Base-by-base conservation (phyloP, 2,113 vertebrate genomes). In the Hippolais icterina region DNA sequence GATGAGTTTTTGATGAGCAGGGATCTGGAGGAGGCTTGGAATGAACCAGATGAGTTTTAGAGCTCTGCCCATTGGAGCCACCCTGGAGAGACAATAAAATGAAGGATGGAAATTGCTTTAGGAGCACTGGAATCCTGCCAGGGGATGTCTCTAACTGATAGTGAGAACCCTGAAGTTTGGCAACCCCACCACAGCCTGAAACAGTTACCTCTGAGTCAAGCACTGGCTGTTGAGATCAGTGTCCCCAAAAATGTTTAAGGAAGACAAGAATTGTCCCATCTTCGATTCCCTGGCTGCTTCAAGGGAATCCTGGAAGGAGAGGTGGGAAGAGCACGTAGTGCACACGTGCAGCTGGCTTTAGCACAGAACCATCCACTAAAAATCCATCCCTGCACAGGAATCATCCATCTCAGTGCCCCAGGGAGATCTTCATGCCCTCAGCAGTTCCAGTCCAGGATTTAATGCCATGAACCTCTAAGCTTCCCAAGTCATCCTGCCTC, bases 81-180 rank as follows among this genome's bases (percentile, higher is more conserved):
- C 22, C 53, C 49, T 2, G 0, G 13, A 28, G 39, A 6, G 41
- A 24, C 4, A 15, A 17, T 18, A 1, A 19, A 44, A 37, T 14
- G 8, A n/a, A 49, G 31, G 60, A 12, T 49, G 63, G 81, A 8
- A 70, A 46, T 52, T 2, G 9, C 21, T 28, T 66, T 2, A 7
- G 59, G 86, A 39, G 33, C 21, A 0, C 3, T 49, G 37, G 35
- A n/a, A 49, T 46, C 1, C 0, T 33, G 52, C 35, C 29, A 13
- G 7, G 6, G 39, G 23, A 56, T 18, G 59, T 57, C 57, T 28
- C n/a, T 12, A 1, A 6, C 10, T 41, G 44, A 1, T 16, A 33
- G 33, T 6, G 44, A 33, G 27, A 72, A 11, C 28, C n/a, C 53
- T 44, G 37, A 5, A 24, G 24, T 35, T 10, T 28, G 57, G 42